These are phyloP conservation scores for Dissostichus mawsoni DNA, from an alignment of 2,113 vertebrate genomes.

Conservation along the genomic window DNA sequence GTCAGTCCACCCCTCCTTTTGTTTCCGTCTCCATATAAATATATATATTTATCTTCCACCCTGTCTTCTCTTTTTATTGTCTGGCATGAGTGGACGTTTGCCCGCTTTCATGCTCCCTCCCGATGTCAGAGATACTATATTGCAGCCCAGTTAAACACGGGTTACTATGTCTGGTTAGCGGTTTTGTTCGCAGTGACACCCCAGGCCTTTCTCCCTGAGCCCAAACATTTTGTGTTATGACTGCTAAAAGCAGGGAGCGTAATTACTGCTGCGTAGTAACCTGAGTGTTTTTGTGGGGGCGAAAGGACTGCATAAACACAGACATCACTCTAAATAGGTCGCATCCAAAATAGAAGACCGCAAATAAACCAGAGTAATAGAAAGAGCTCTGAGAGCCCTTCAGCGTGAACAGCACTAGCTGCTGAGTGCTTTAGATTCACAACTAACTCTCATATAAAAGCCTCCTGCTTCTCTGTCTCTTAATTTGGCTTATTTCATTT, in stretches of 20 bases:
- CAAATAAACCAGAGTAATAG: slow-evolving; percentile 65
- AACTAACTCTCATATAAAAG: slow-evolving; percentile 36
- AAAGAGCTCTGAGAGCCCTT: slow-evolving; percentile 54
- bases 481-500: slow-evolving; percentile 14
- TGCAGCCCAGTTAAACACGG: slow-evolving; percentile 55
- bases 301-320: slow-evolving; percentile 55
- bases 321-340: slow-evolving; percentile 66
- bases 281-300: slow-evolving; percentile 66
- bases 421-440: slow-evolving; percentile 39
- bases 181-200: slow-evolving; percentile 56
- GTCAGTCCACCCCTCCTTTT: slow-evolving; percentile 16
- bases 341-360: slow-evolving; percentile 75
- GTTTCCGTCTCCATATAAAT: neutral
- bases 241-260: slow-evolving; percentile 71
- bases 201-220: slow-evolving; percentile 25
- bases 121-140: slow-evolving; percentile 10
- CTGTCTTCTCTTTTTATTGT: slow-evolving; percentile 33
- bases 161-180: slow-evolving; percentile 68
- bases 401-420: slow-evolving; percentile 2
- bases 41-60: slow-evolving; percentile 2
- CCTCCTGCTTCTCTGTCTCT: neutral
- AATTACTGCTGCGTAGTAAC: slow-evolving; percentile 71
- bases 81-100: slow-evolving; percentile 28
- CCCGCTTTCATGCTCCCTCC: slow-evolving; percentile 42
- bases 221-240: slow-evolving; percentile 72